Evolutionary conservation across 2,888 invertebrate genomes (phyloP).

Genomic region (Trachelus tabidus): DNA sequence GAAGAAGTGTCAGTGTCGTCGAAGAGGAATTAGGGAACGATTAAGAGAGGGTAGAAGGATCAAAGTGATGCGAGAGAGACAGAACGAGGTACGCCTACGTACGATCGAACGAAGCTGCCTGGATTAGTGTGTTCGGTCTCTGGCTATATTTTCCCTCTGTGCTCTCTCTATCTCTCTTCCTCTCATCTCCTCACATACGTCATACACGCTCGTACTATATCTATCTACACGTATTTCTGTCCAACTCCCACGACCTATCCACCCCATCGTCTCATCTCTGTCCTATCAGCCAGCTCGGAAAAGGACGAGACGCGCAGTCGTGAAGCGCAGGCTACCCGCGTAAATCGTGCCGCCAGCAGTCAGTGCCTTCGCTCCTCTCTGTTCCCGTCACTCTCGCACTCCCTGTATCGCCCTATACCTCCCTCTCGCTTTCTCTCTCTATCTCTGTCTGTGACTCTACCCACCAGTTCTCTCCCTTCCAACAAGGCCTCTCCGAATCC

Average conservation of each 20-base stretch:
- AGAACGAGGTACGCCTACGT: too few species aligned
- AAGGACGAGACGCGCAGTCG: slow-evolving; percentile 27
- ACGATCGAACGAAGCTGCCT: too few species aligned
- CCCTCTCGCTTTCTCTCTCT: not conserved
- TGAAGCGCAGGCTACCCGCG: slow-evolving; percentile 50
- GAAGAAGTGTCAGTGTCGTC: too few species aligned
- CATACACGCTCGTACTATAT: too few species aligned
- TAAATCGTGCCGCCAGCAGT: slow-evolving; percentile 38
- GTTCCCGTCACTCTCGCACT: not conserved
- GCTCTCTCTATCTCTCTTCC: slow-evolving; percentile 8
- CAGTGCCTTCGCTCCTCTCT: slow-evolving; percentile 26
- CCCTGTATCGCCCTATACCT: not conserved
- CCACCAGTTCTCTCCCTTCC: too few species aligned
- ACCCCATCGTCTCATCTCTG: not conserved
- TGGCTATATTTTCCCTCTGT: not conserved
- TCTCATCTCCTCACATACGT: not conserved
- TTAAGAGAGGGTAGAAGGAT: too few species aligned
- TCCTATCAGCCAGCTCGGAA: not conserved
- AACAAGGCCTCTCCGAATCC: slow-evolving; percentile 18
- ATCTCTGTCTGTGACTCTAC: too few species aligned
- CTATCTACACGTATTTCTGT: too few species aligned
- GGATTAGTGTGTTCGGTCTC: too few species aligned
- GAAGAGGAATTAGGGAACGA: too few species aligned
- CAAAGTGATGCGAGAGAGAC: too few species aligned
- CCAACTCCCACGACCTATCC: too few species aligned